A percentile compares a stretch with the other conserved stretches of the same genome.
These are phyloP conservation scores for Sporophila hypoxantha DNA, from an alignment of 2,113 vertebrate species.

Conservation along the genomic window DNA sequence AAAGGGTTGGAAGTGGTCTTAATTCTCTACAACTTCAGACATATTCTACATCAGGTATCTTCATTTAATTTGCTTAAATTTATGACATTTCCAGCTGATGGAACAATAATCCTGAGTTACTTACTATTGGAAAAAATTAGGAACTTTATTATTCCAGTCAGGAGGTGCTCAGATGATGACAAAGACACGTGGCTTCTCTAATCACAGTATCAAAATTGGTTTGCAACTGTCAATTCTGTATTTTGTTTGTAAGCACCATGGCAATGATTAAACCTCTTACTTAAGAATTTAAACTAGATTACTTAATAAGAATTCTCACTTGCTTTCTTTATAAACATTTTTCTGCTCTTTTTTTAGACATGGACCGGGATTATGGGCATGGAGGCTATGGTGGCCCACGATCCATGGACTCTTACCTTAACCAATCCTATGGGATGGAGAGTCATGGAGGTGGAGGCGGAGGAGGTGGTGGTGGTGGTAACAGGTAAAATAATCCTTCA, in stretches of 20 bases:
- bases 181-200: neutral
- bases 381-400: conserved; percentile 78
- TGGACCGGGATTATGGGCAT: conserved; percentile 81
- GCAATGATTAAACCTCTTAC: neutral
- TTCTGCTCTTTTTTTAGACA: conserved; percentile 72
- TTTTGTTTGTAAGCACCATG: conserved; percentile 12
- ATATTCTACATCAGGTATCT: neutral
- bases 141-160: neutral
- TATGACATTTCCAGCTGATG: neutral
- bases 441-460: conserved; percentile 75
- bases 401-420: conserved; percentile 80
- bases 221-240: neutral
- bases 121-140: neutral
- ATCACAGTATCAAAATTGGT: neutral
- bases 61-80: neutral
- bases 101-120: neutral
- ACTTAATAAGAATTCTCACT: neutral
- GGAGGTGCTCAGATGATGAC: neutral
- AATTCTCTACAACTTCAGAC: neutral
- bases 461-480: conserved; percentile 76
- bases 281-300: conserved; percentile 14
- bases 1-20: neutral
- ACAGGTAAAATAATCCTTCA: conserved; percentile 78
- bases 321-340: conserved; percentile 61
- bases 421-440: conserved; percentile 79